Percentiles rank a stretch among this genome's conserved stretches.
These are phyloP conservation scores for Drosophila flavopinicola DNA, from an alignment of 2,888 invertebrate species.

Conservation along the genomic window DNA sequence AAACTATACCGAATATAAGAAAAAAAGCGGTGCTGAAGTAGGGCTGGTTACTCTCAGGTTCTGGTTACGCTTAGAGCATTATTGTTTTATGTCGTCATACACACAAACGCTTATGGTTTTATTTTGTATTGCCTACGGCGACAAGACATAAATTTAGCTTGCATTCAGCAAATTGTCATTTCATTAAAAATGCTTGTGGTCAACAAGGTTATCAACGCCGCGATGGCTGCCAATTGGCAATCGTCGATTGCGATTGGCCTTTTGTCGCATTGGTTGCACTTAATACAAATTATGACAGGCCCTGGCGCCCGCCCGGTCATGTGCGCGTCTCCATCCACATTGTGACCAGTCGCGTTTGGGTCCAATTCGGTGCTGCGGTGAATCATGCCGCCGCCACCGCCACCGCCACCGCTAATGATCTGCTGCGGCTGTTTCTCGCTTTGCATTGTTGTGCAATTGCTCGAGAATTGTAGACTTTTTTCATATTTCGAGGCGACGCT, in stretches of 20 bases:
- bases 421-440: conserved; percentile 22
- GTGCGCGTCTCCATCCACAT: conserved; percentile 25
- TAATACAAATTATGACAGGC: conserved; percentile 62
- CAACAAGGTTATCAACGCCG: conserved; percentile 76
- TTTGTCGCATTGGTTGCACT: conserved; percentile 38
- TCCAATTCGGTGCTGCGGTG: conserved; percentile 42
- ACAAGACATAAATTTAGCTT: conserved; percentile 48
- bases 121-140: conserved; percentile 53
- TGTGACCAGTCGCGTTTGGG: conserved; percentile 22
- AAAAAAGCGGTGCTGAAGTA: conserved; percentile 13
- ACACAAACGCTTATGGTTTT: conserved; percentile 35
- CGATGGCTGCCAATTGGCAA: conserved; percentile 35
- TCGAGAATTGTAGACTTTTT: conserved; percentile 58
- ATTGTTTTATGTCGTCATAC: conserved; percentile 3
- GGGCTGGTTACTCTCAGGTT: conserved; percentile 15
- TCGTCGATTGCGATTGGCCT: conserved; percentile 38
- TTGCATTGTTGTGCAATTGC: conserved; percentile 67
- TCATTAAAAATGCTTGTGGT: conserved; percentile 68
- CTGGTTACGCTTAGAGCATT: conserved; percentile 2
- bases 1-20: conserved; percentile 10
- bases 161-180: conserved; percentile 59
- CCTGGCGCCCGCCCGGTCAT: conserved; percentile 26
- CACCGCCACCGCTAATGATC: conserved; percentile 60
- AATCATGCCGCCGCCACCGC: conserved; percentile 59
- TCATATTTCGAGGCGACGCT: conserved; percentile 38